These are phyloP conservation scores for Poeciliopsis retropinna DNA, from an alignment of 2,113 vertebrate genomes.

Conservation along the genomic window DNA sequence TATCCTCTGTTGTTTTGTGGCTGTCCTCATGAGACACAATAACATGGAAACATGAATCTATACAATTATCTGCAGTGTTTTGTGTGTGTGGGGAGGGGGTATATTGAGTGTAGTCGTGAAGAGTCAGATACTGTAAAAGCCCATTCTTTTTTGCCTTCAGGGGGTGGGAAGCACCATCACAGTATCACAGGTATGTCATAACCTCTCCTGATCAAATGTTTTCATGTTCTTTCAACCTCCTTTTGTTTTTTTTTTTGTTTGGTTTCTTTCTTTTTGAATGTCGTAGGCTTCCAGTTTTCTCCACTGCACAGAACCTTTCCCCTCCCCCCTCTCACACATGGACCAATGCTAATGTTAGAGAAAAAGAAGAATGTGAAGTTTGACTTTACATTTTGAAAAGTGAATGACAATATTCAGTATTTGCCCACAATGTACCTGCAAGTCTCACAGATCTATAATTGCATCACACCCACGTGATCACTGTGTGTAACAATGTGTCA, in stretches of 20 bases:
- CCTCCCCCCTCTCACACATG: conserved; percentile 49
- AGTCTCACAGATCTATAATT: conserved; percentile 49
- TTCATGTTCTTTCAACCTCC: conserved; percentile 71
- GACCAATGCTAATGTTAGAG: conserved; percentile 67
- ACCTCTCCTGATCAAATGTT: conserved; percentile 84
- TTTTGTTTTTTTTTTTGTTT: conserved; percentile 52
- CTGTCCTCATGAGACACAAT: conserved; percentile 69
- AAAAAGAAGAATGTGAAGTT: conserved; percentile 31
- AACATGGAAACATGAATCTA: conserved; percentile 71
- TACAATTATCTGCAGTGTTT: conserved; percentile 75
- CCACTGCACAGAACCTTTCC: conserved; percentile 68
- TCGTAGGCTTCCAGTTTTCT: conserved; percentile 68
- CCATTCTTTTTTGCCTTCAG: conserved; percentile 89
- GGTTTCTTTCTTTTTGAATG: conserved; percentile 32
- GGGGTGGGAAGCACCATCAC: conserved; percentile 89
- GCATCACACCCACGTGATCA: conserved; percentile 59
- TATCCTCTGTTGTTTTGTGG: conserved; percentile 70
- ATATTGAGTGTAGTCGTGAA: conserved; percentile 80
- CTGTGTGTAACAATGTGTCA: conserved; percentile 72
- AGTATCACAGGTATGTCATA: conserved; percentile 88
- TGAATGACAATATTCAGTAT: conserved; percentile 38
- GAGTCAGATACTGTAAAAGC: conserved; percentile 88
- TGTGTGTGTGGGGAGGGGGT: conserved; percentile 82
- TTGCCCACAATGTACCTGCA: conserved; percentile 55
- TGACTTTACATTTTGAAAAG: conserved; percentile 17